Base-by-base conservation (phyloP, 2,888 invertebrate genomes). In the Minunthozetes semirufus region DNA sequence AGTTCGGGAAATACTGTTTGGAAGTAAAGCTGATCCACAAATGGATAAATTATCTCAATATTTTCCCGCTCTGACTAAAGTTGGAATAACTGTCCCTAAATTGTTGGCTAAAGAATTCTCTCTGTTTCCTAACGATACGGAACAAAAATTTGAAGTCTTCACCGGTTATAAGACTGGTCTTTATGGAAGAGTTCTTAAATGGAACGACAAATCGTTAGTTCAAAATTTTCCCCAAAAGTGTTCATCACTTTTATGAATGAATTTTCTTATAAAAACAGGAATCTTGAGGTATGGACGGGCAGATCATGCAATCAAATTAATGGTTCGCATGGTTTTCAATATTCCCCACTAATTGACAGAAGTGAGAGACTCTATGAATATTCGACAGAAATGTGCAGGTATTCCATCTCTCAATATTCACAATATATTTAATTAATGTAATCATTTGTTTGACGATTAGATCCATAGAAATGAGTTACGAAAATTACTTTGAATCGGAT, bases 301-400 rank as follows among this genome's bases (percentile, higher is more conserved):
- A 22, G 75, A 8, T 75, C 74, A 15, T 79, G 79, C 42, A 81
- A 81, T 76, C 74, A 76, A 76, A 80, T 81, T 13, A 81, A 81
- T 75, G 81, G 81, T 9, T 79, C 80, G 76, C 80, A 80, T 78
- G 81, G 80, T 6, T 76, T 78, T 22, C 77, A 78, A 53, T 81
- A 77, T 74, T 78, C 78, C 46, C 80, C 81, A 2, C 79, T 77
- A 53, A 50, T 81, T 1, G 74, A 77, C 27, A 78, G 76, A 53
- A 72, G 73, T 2, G 76, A 79, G 11, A 50, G 75, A 17, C 75
- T 81, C n/a, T 80, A 78, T 53, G 63, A 80, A 25, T 81, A 80
- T 74, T 78, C 78, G 15, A 77, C 80, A 15, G 80, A 81, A 71
- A 76, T 81, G n/a, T 81, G 81, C 77, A 77, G 81, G 79, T 80